These are phyloP conservation scores for Scartelaos histophorus DNA, from an alignment of 2,113 vertebrate genomes.

Conservation along the genomic window DNA sequence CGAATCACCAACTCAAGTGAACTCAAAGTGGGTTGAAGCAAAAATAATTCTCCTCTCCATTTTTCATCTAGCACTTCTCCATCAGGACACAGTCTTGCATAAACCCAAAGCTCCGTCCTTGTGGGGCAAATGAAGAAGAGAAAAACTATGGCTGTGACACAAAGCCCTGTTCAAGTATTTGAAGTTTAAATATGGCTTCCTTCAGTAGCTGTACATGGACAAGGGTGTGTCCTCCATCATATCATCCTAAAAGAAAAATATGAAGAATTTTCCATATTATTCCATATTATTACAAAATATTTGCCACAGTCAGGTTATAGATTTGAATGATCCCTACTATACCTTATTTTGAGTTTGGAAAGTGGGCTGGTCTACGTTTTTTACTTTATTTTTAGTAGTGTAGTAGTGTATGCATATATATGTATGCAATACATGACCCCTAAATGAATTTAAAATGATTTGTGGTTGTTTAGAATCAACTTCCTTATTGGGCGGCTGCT, in stretches of 20 bases:
- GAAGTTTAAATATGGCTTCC: slow-evolving; percentile 20
- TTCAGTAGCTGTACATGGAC: slow-evolving; percentile 91
- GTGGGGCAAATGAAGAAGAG: slow-evolving; percentile 37
- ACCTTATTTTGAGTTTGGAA: too few species aligned
- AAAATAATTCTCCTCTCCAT: slow-evolving; percentile 37
- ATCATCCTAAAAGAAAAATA: slow-evolving; percentile 78
- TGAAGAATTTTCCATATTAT: neutral
- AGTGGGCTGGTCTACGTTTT: too few species aligned
- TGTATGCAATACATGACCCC: too few species aligned
- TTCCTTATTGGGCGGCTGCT: too few species aligned
- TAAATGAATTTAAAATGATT: neutral
- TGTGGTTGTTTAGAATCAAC: too few species aligned
- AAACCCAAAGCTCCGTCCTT: slow-evolving; percentile 34
- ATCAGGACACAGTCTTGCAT: slow-evolving; percentile 35
- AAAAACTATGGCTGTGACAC: slow-evolving; percentile 17
- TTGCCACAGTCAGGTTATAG: neutral
- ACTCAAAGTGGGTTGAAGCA: slow-evolving; percentile 29
- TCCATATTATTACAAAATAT: neutral
- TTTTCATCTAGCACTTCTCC: slow-evolving; percentile 27
- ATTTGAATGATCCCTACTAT: too few species aligned
- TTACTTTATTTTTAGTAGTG: too few species aligned
- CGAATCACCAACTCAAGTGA: slow-evolving; percentile 10
- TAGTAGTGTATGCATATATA: too few species aligned
- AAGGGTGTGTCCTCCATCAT: slow-evolving; percentile 93
- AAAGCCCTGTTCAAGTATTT: slow-evolving; percentile 30